A percentile compares a stretch with the other conserved stretches of the same genome.
Conservation (phyloP, 2,888 invertebrate genomes). For the Drosophila pseudotalamancana region DNA sequence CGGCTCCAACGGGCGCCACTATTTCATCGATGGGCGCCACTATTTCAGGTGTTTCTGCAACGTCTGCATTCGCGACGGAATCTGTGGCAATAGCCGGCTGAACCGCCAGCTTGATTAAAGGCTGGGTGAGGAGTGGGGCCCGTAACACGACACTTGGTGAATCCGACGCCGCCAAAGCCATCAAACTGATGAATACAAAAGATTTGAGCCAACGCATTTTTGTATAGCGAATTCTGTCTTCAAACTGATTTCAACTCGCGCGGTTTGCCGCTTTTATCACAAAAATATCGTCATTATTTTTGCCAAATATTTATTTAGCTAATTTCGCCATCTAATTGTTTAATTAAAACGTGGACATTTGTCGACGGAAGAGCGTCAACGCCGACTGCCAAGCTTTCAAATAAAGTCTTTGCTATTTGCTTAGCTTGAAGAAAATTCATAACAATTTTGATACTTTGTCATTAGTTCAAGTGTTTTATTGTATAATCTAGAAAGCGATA, state of each 20-base stretch:
- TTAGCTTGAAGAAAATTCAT: constrained; percentile 57
- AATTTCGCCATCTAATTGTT: constrained; percentile 39
- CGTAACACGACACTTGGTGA: constrained; percentile 4
- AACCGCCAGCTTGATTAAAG: constrained; percentile 55
- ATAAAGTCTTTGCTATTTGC: too few relatives aligned
- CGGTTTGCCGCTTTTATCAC: constrained; percentile 54
- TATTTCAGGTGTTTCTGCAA: not conserved
- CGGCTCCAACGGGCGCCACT: not conserved
- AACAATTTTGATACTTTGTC: constrained; percentile 40
- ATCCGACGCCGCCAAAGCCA: constrained; percentile 35
- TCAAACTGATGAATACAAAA: constrained; percentile 44
- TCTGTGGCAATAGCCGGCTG: constrained; percentile 20
- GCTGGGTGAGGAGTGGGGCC: constrained; percentile 5
- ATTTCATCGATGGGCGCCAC: not conserved
- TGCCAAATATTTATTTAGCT: constrained; percentile 50
- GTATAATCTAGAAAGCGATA: constrained; percentile 3
- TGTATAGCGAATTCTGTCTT: constrained; percentile 31
- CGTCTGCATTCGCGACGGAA: not conserved
- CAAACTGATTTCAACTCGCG: constrained; percentile 45
- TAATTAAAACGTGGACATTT: constrained; percentile 1
- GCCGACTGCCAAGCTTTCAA: constrained; percentile 8
- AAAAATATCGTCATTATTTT: constrained; percentile 5
- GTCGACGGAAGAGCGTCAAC: constrained; percentile 10
- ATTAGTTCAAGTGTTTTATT: constrained; percentile 59
- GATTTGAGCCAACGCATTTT: constrained; percentile 56